These are phyloP conservation scores for Pangasius djambal DNA, from an alignment of 2,797 vertebrate species.

Conservation along the genomic window DNA sequence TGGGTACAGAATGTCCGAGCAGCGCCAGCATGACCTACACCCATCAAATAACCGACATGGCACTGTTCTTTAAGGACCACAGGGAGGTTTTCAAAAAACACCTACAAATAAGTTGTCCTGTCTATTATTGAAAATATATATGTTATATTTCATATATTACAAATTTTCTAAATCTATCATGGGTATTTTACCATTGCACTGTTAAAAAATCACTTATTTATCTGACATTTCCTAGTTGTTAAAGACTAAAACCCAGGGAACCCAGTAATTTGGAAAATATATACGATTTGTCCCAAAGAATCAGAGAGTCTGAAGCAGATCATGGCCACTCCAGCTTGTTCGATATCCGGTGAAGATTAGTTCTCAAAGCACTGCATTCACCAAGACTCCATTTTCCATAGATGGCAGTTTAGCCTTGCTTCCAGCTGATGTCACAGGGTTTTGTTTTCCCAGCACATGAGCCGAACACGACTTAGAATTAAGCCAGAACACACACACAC, in stretches of 20 bases:
- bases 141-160: neutral
- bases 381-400: neutral
- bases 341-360: neutral
- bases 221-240: neutral
- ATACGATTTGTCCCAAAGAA: neutral
- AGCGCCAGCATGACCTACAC: conserved; percentile 32
- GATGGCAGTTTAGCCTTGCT: neutral
- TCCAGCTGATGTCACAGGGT: neutral
- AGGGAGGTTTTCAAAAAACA: conserved; percentile 4
- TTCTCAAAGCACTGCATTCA: neutral
- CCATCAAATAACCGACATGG: conserved; percentile 41
- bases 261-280: neutral
- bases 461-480: neutral
- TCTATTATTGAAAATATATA: neutral
- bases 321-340: neutral
- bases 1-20: conserved; percentile 30
- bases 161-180: neutral
- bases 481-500: neutral
- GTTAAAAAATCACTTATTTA: too few species aligned
- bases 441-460: neutral
- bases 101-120: neutral
- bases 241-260: neutral
- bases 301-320: neutral
- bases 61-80: neutral
- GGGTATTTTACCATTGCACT: neutral